Conservation (phyloP, 2,797 vertebrate species). For the Lepilemur ruficaudatus region DNA sequence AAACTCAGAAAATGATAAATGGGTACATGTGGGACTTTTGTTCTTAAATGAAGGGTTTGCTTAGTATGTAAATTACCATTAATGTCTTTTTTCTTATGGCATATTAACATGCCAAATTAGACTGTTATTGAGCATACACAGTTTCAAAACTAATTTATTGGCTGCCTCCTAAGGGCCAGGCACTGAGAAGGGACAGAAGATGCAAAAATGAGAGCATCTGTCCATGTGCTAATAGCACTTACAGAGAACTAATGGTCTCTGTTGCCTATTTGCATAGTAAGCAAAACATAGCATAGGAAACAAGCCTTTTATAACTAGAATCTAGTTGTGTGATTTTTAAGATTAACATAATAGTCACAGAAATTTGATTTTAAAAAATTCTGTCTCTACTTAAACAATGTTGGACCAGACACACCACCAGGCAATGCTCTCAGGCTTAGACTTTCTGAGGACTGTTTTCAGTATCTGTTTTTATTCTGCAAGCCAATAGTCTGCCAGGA, state of each 20-base stretch:
- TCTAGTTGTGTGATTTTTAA: not conserved
- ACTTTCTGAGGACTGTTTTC: not conserved
- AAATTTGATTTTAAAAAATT: not conserved
- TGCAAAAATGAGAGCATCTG: not conserved
- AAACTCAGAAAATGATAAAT: slow-evolving; percentile 45
- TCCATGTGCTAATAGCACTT: not conserved
- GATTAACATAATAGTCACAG: not conserved
- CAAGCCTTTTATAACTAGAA: not conserved
- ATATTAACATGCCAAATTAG: not conserved
- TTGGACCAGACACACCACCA: not conserved
- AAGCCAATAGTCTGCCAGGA: not conserved
- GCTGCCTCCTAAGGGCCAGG: not conserved
- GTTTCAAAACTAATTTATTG: not conserved
- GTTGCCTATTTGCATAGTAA: not conserved
- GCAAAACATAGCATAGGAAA: not conserved
- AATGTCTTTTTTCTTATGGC: not conserved
- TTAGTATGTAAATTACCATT: slow-evolving; percentile 13
- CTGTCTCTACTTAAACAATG: not conserved
- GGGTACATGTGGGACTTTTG: not conserved
- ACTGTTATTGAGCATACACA: not conserved
- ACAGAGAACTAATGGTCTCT: not conserved
- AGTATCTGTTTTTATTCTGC: not conserved
- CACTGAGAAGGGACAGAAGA: not conserved
- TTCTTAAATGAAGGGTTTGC: not conserved
- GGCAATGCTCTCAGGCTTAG: not conserved